Base-by-base conservation (phyloP, 2,797 vertebrate genomes). In the Menidia menidia region DNA sequence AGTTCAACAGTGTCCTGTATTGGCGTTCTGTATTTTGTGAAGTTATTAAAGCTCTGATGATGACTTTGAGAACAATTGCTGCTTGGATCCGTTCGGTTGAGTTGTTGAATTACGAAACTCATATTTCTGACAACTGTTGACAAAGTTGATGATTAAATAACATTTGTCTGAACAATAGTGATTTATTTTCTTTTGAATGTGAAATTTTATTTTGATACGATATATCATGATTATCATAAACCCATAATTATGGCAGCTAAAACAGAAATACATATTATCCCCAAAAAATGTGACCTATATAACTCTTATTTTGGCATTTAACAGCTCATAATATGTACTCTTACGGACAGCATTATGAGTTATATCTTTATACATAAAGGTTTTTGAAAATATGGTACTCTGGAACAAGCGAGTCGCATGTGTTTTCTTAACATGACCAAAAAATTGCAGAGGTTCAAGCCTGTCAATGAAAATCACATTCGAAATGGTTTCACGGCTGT, bases 1-100 rank as follows among this genome's bases (percentile, higher is more conserved):
- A 4, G 58, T 50, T 16, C 3, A 11, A 39, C 35, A 16, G 33
- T 56, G 0, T 25, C 25, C 25, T 25, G 25, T 30, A 39, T 7
- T 30, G 13, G 3, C 51, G 45, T 63, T 62, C 6, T 60, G 14
- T 70, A 39, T 9, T 60, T 59, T 57, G 25, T 75, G 57, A 16
- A 59, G 35, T 58, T 42, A 32, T 19, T 3, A 31, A 45, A 6
- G 1, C 14, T 39, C 15, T 45, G 51, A 44, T 54, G 30, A 33
- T 30, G 0, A 25, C 12, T 57, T 57, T 1, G 59, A 12, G 0
- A 32, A 33, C 10, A 18, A 2, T 2, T 25, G 63, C 59, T 31
- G n/a, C 30, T 13, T 60, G 35, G 10, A 32, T 43, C 55, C 44
- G 25, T 45, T 47, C 33, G 47, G 4, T n/a, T 0, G 0, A 14